Conservation (phyloP, 2,888 invertebrate species). For the Lissonota sp. region DNA sequence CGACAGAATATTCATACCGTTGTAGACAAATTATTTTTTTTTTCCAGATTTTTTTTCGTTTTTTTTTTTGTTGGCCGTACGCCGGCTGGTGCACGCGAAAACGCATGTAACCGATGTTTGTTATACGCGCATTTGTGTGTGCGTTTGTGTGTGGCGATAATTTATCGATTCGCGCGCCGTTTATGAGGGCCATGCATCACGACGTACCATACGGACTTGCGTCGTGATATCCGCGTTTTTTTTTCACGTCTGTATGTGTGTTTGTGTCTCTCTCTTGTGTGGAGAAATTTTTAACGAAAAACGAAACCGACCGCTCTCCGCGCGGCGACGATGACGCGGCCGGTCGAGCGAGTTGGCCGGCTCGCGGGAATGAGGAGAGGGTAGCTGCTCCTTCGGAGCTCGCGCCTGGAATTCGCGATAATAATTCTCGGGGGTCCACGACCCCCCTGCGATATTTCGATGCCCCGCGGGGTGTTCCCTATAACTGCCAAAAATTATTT, state of each 20-base stretch:
- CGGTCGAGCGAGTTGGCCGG: slow-evolving; percentile 35
- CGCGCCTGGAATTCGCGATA: slow-evolving; percentile 54
- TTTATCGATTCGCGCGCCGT: slow-evolving; percentile 67
- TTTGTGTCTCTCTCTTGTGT: slow-evolving; percentile 20
- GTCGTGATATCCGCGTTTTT: slow-evolving; percentile 42
- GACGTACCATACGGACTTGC: slow-evolving; percentile 43
- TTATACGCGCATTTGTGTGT: too few relatives aligned
- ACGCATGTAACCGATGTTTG: slow-evolving; percentile 43
- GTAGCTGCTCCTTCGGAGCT: too few relatives aligned
- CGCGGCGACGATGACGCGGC: slow-evolving; percentile 16
- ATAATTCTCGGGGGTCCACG: slow-evolving; percentile 44
- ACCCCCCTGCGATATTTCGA: slow-evolving; percentile 43
- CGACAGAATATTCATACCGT: slow-evolving; percentile 32
- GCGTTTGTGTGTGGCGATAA: slow-evolving; percentile 62
- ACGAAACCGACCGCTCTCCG: slow-evolving; percentile 9
- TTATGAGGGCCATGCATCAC: slow-evolving; percentile 73
- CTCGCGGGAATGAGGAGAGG: not conserved
- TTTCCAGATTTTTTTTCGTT: not conserved
- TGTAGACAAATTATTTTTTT: slow-evolving; percentile 50
- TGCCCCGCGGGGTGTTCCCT: slow-evolving; percentile 24
- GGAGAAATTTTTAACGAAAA: slow-evolving; percentile 33
- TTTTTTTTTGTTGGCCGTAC: slow-evolving; percentile 33
- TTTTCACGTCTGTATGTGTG: not conserved
- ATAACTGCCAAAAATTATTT: slow-evolving; percentile 39
- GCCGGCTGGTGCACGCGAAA: slow-evolving; percentile 41